These are phyloP conservation scores for Psittacus erithacus DNA, from an alignment of 2,113 vertebrate species.

Conservation along the genomic window DNA sequence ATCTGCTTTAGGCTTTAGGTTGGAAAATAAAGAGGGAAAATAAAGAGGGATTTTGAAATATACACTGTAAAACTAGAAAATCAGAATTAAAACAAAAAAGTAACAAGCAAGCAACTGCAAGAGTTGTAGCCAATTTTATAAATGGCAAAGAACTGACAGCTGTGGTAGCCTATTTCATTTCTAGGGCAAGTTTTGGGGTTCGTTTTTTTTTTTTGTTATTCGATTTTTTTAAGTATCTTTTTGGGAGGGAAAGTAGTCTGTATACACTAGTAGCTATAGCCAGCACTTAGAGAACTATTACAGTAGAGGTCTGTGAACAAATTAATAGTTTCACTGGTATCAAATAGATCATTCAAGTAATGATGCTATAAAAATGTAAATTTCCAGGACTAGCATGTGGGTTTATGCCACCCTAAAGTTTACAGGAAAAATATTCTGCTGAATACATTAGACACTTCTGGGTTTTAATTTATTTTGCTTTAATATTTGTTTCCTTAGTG, in stretches of 20 bases:
- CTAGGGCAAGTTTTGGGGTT: accelerated
- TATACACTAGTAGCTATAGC: neutral
- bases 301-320: neutral
- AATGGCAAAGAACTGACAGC: neutral
- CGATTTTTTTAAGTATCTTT: neutral
- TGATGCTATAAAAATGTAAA: neutral
- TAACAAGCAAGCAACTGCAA: neutral
- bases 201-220: neutral
- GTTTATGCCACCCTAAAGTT: neutral
- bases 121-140: neutral
- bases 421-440: neutral
- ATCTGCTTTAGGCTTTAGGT: neutral
- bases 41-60: neutral
- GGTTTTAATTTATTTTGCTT: neutral
- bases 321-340: neutral
- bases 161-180: neutral
- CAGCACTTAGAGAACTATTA: neutral
- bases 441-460: neutral
- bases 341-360: neutral
- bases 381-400: neutral
- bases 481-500: neutral
- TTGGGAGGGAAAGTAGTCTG: neutral
- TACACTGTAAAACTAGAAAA: neutral
- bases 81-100: neutral
- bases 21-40: neutral